These are phyloP conservation scores for Tetragonula clypearis DNA, from an alignment of 1,140 invertebrate genomes.

Conservation along the genomic window DNA sequence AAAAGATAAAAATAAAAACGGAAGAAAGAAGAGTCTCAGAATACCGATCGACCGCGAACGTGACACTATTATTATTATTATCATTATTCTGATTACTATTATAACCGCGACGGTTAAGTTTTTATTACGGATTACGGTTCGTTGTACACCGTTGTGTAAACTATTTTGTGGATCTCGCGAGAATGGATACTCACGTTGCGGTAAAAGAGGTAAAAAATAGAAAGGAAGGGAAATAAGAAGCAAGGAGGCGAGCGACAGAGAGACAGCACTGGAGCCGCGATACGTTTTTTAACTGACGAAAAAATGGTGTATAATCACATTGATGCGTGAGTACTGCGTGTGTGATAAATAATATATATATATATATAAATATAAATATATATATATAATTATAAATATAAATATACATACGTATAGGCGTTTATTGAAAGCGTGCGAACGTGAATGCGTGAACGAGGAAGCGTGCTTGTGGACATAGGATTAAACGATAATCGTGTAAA, in stretches of 20 bases:
- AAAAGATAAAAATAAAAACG: not conserved
- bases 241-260: not conserved
- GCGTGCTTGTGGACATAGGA: constrained; percentile 31
- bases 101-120: constrained; percentile 38
- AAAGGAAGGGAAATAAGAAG: too few relatives aligned
- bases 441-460: not conserved
- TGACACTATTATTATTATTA: constrained; percentile 57
- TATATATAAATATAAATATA: constrained; percentile 46
- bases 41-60: constrained; percentile 45
- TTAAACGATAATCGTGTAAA: constrained; percentile 60
- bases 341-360: constrained; percentile 56
- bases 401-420: constrained; percentile 69
- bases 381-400: constrained; percentile 44
- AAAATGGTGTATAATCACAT: constrained; percentile 55
- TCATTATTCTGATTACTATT: constrained; percentile 46
- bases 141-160: constrained; percentile 49
- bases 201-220: not conserved
- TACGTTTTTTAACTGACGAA: constrained; percentile 59
- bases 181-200: constrained; percentile 35
- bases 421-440: constrained; percentile 46
- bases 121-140: constrained; percentile 57
- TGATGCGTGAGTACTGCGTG: constrained; percentile 59
- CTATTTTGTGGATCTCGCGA: constrained; percentile 62
- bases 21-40: not conserved
- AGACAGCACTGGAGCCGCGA: constrained; percentile 32